Conservation (phyloP, 92 coral and sea anemone species). For the Umimayanthus chanpuru region DNA sequence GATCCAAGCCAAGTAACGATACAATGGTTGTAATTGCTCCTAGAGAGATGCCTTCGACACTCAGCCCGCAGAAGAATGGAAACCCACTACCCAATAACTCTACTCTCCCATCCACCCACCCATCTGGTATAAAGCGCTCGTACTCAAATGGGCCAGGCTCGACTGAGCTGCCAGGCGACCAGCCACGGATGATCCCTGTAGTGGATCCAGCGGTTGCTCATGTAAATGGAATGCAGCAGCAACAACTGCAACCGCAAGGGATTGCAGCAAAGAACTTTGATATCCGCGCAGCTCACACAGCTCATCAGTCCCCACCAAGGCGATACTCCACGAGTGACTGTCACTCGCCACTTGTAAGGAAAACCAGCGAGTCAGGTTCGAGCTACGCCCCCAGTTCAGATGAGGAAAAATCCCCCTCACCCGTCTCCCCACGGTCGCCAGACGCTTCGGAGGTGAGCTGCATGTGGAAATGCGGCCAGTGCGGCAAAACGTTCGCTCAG, state of each 20-base stretch:
- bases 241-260: slow-evolving; percentile 12
- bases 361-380: slow-evolving; percentile 38
- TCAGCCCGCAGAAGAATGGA: slow-evolving; percentile 12
- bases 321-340: not conserved
- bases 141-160: slow-evolving; percentile 18
- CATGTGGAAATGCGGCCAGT: slow-evolving; percentile 92
- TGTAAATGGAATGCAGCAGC: not conserved
- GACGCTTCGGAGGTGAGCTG: slow-evolving; percentile 67
- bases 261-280: not conserved
- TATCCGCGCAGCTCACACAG: not conserved
- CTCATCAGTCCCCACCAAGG: slow-evolving; percentile 17
- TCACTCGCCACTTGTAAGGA: slow-evolving; percentile 34
- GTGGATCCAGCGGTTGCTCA: not conserved
- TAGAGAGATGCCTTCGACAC: slow-evolving; percentile 13
- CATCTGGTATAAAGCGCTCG: slow-evolving; percentile 26
- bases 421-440: slow-evolving; percentile 40
- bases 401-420: slow-evolving; percentile 30
- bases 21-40: slow-evolving; percentile 47
- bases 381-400: slow-evolving; percentile 41
- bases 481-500: slow-evolving; percentile 90
- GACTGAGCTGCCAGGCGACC: slow-evolving; percentile 6
- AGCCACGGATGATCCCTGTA: slow-evolving; percentile 9
- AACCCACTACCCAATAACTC: not conserved
- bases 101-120: slow-evolving; percentile 11
- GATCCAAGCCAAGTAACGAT: slow-evolving; percentile 35